Evolutionary conservation across 2,113 vertebrate genomes (phyloP).

Genomic region (Brachypteracias leptosomus): DNA sequence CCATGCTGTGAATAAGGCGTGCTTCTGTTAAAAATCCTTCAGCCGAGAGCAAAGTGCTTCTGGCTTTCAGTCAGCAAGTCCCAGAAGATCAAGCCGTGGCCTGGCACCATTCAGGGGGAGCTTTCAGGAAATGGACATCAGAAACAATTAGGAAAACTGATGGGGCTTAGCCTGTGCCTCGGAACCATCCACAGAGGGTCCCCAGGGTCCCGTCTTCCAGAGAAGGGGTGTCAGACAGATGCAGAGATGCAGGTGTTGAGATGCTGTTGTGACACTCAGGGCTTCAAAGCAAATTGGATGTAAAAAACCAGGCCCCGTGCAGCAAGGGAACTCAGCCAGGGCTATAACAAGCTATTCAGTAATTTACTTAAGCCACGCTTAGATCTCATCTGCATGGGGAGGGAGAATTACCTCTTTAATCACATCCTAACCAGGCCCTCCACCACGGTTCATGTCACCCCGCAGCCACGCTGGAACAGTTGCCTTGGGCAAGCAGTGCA

Average conservation of each 20-base stretch:
- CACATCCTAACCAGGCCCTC: constrained; percentile 16
- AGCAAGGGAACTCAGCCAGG: constrained; percentile 29
- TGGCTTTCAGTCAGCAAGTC: not conserved
- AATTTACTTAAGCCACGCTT: constrained; percentile 47
- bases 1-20: not conserved
- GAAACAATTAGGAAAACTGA: constrained; percentile 19
- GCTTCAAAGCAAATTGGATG: constrained; percentile 26
- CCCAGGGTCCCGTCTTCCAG: not conserved
- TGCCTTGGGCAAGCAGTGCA: not conserved
- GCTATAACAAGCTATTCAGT: constrained; percentile 33
- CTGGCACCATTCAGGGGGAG: not conserved
- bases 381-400: constrained; percentile 18
- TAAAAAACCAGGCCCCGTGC: not conserved
- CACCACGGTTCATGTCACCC: not conserved
- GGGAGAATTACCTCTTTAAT: constrained; percentile 53
- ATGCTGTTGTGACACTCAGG: not conserved
- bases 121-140: constrained; percentile 8
- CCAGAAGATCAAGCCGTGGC: not conserved
- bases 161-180: not conserved
- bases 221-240: not conserved
- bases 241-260: not conserved
- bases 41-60: not conserved
- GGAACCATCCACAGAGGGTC: not conserved
- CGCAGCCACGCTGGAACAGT: not conserved
- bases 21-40: not conserved